Percentiles rank a stretch among this genome's conserved stretches.
These are phyloP conservation scores for Neoascia interrupta DNA, from an alignment of 2,888 invertebrate species.

Conservation along the genomic window DNA sequence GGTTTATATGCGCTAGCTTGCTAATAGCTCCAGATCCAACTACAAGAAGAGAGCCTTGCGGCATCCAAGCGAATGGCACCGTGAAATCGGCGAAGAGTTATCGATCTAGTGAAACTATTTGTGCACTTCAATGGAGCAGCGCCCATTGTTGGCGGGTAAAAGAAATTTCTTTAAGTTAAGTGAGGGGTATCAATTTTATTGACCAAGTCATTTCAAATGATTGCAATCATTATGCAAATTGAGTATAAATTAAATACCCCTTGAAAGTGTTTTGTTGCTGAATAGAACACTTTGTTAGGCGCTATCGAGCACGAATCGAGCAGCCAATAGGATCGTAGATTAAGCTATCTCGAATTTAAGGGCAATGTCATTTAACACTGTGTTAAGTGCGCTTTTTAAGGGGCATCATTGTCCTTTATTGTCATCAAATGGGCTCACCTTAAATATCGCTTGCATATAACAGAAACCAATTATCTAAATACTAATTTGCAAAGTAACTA, in stretches of 20 bases:
- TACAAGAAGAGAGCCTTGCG: constrained; percentile 9
- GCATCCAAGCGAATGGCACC: neutral
- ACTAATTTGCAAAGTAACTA: constrained; percentile 52
- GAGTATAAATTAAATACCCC: neutral
- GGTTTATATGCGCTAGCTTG: neutral
- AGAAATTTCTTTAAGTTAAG: constrained; percentile 19
- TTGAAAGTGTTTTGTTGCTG: neutral
- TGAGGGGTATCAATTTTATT: constrained; percentile 21
- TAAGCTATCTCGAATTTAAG: too few relatives aligned
- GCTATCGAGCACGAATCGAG: too few relatives aligned
- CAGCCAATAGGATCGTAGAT: too few relatives aligned
- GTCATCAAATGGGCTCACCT: constrained; percentile 8
- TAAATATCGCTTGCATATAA: constrained; percentile 4
- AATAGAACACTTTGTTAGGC: too few relatives aligned
- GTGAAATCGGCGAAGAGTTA: constrained; percentile 10
- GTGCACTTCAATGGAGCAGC: constrained; percentile 9
- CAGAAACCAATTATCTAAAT: constrained; percentile 29
- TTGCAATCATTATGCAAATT: constrained; percentile 35
- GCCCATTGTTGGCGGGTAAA: constrained; percentile 31
- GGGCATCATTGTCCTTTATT: constrained; percentile 19
- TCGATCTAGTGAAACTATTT: constrained; percentile 45
- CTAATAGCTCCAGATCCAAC: constrained; percentile 16
- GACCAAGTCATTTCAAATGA: constrained; percentile 24
- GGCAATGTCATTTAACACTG: too few relatives aligned
- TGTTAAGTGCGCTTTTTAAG: too few relatives aligned